Base-by-base conservation (phyloP, 2,888 invertebrate genomes). In the Nemapogon koenigi region DNA sequence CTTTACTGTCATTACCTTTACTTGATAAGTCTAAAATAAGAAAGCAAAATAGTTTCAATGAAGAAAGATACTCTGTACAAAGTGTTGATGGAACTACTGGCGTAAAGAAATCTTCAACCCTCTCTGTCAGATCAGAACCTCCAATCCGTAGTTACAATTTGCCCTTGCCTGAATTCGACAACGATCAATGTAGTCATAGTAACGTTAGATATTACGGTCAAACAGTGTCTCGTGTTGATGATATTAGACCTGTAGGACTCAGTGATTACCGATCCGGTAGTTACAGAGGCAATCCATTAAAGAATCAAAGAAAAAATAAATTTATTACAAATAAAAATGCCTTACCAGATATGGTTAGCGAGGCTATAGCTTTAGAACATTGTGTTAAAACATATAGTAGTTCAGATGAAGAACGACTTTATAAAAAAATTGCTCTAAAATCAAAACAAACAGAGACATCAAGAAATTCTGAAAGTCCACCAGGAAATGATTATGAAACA, bases 401-500 rank as follows among this genome's bases (percentile, higher is more conserved):
- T 53, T 73, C 71, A 3, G 73, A 75, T 46, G 76, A 76, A 43
- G 72, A 73, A 56, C 61, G 52, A 62, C 53, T 79, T 65, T 26
- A 68, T 53, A 40, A 63, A n/a, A 51, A 53, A 46, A 43, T 46
- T 32, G 41, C 45, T 25, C 45, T 43, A 26, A 42, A 47, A 59
- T 72, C 52, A 56, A 55, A 19, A 50, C 78, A 29, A 57, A 62
- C 50, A 55, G 67, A 42, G 3, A 27, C 3, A 2, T 3, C 15
- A 2, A 57, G 59, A 50, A 54, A 47, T 43, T 59, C 68, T 8
- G 73, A 70, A 22, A 71, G 66, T 45, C 65, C 68, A 11, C 58
- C 75, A 33, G 79, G 78, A 17, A 82, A 83, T 35, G 88, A 88
- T 55, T 89, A 88, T 46, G 89, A 89, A 57, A 84, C 87, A 1